A percentile compares a stretch with the other conserved stretches of the same genome.
Evolutionary conservation across 2,888 invertebrate species (phyloP).

Genomic region (Sussaba pulchella): DNA sequence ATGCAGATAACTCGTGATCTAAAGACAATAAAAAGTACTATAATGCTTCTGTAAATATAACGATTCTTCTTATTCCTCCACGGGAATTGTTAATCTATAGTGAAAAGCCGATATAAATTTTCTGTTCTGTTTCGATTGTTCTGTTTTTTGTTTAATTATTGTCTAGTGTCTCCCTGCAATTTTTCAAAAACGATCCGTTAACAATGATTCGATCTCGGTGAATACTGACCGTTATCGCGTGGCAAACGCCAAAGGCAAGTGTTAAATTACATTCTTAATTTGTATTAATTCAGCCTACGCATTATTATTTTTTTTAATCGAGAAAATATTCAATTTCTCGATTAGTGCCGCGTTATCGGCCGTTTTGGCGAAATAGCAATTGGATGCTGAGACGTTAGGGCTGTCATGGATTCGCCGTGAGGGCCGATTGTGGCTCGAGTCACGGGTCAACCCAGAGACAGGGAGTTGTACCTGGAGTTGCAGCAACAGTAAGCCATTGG

Average conservation of each 20-base stretch:
- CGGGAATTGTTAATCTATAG: not conserved
- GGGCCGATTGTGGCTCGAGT: constrained; percentile 26
- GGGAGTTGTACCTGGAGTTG: constrained; percentile 18
- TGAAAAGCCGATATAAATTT: not conserved
- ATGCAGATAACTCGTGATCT: constrained; percentile 1
- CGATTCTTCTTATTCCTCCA: not conserved
- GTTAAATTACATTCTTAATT: not conserved
- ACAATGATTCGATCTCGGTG: not conserved
- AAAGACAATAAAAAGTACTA: constrained; percentile 15
- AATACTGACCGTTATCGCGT: not conserved
- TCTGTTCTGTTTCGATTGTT: too few relatives aligned
- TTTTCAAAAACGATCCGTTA: too few relatives aligned
- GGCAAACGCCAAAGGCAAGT: not conserved
- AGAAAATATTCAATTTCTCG: not conserved
- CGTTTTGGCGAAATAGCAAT: constrained; percentile 23
- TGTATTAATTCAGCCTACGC: not conserved
- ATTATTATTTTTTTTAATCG: not conserved
- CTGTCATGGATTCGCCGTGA: constrained; percentile 62
- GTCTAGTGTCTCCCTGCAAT: not conserved
- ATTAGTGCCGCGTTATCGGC: not conserved
- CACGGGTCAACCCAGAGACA: constrained; percentile 24
- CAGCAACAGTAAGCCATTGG: not conserved
- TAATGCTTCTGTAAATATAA: constrained; percentile 1
- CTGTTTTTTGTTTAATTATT: too few relatives aligned
- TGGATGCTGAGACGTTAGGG: constrained; percentile 32